These are phyloP conservation scores for Lepidurus couesii DNA, from an alignment of 1,140 invertebrate species.

Conservation along the genomic window DNA sequence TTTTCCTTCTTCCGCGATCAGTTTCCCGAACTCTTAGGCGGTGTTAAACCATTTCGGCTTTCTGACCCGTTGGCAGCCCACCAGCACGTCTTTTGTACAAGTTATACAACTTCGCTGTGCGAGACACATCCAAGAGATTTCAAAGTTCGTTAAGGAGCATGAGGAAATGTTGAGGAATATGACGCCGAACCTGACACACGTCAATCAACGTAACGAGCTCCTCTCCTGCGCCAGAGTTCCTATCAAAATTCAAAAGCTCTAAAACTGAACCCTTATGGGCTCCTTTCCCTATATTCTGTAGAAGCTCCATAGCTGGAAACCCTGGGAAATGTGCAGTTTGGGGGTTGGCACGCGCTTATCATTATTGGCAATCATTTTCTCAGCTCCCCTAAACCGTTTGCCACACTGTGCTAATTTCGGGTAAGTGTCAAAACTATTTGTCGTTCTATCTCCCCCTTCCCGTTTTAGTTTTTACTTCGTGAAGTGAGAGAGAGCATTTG, in stretches of 20 bases:
- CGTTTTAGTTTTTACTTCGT: neutral
- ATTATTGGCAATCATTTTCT: neutral
- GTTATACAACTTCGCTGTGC: too few species aligned
- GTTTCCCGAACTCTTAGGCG: too few species aligned
- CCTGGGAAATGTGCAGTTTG: too few species aligned
- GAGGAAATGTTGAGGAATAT: neutral
- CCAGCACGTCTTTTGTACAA: too few species aligned
- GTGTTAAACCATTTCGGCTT: too few species aligned
- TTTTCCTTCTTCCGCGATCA: too few species aligned
- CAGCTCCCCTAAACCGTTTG: neutral
- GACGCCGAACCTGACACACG: neutral
- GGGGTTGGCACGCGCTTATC: slow-evolving; percentile 2
- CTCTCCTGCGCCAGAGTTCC: neutral
- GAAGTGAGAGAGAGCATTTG: too few species aligned
- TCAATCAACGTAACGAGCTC: slow-evolving; percentile 15
- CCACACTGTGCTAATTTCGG: neutral
- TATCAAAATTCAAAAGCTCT: neutral
- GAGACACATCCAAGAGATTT: neutral
- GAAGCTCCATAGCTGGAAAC: too few species aligned
- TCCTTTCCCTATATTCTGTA: too few species aligned
- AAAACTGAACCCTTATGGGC: neutral
- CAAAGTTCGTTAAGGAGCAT: neutral
- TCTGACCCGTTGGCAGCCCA: too few species aligned
- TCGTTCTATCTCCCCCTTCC: neutral
- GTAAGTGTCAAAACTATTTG: neutral